A percentile compares a stretch with the other conserved stretches of the same genome.
These are phyloP conservation scores for Acronicta leporina DNA, from an alignment of 2,888 invertebrate genomes.

Conservation along the genomic window DNA sequence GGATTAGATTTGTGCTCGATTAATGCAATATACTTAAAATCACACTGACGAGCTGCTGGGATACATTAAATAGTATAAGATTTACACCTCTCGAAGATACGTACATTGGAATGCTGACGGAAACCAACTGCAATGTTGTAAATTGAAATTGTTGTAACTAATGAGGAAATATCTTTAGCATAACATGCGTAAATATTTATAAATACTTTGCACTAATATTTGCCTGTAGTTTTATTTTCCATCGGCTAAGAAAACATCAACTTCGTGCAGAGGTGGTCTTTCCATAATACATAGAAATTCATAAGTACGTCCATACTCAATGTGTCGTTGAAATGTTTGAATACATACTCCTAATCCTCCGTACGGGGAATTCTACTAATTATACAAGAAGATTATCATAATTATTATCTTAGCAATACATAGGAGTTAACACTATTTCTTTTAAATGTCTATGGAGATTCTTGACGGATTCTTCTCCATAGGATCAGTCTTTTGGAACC, in stretches of 20 bases:
- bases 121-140: neutral
- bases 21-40: too few relatives aligned
- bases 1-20: too few relatives aligned
- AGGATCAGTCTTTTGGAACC: too few relatives aligned
- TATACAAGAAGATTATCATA: slow-evolving; percentile 13
- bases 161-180: slow-evolving; percentile 16
- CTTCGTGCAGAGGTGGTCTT: slow-evolving; percentile 8
- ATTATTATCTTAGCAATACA: slow-evolving; percentile 4
- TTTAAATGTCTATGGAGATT: too few relatives aligned
- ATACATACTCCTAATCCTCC: slow-evolving; percentile 33
- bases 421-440: too few relatives aligned
- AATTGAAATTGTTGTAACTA: slow-evolving; percentile 8
- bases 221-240: slow-evolving; percentile 19
- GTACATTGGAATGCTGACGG: neutral
- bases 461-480: too few relatives aligned
- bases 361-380: slow-evolving; percentile 38
- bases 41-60: too few relatives aligned
- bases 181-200: slow-evolving; percentile 23
- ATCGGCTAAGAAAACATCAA: slow-evolving; percentile 7
- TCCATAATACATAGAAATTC: slow-evolving; percentile 22
- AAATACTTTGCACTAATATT: slow-evolving; percentile 10
- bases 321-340: slow-evolving; percentile 9
- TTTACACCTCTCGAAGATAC: too few relatives aligned
- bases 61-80: too few relatives aligned
- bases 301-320: too few relatives aligned